These are phyloP conservation scores for Esox niger DNA, from an alignment of 2,113 vertebrate genomes.

Conservation along the genomic window DNA sequence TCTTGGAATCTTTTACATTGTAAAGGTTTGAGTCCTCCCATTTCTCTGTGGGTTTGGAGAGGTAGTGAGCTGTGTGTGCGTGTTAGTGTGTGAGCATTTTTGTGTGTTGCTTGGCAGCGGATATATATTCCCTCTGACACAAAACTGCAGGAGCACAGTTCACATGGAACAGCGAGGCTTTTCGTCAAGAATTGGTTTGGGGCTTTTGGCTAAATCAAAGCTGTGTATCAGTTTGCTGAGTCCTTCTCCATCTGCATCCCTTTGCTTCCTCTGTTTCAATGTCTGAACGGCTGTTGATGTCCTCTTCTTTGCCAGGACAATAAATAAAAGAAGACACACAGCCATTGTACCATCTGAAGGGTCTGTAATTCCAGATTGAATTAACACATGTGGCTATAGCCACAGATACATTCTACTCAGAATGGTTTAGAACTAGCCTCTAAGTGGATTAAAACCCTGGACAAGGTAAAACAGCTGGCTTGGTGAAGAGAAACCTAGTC, in stretches of 20 bases:
- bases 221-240: conserved; percentile 7
- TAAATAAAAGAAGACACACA: not conserved
- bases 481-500: conserved; percentile 12
- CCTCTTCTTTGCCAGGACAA: not conserved
- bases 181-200: not conserved
- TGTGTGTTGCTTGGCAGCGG: conserved; percentile 9
- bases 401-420: not conserved
- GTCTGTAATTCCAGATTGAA: not conserved
- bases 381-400: conserved; percentile 1
- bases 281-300: not conserved
- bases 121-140: conserved; percentile 34
- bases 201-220: not conserved
- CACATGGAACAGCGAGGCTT: conserved; percentile 10
- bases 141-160: conserved; percentile 26
- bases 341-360: not conserved
- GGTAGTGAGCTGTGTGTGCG: conserved; percentile 14
- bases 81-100: not conserved
- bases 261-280: not conserved
- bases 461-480: conserved; percentile 35
- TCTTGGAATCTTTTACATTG: conserved; percentile 35
- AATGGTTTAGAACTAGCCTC: conserved; percentile 12
- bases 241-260: conserved; percentile 7
- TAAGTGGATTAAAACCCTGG: conserved; percentile 35
- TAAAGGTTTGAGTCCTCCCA: conserved; percentile 16
- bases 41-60: not conserved